Evolutionary conservation across 2,113 vertebrate species (phyloP).

Genomic region (Silurus asotus): DNA sequence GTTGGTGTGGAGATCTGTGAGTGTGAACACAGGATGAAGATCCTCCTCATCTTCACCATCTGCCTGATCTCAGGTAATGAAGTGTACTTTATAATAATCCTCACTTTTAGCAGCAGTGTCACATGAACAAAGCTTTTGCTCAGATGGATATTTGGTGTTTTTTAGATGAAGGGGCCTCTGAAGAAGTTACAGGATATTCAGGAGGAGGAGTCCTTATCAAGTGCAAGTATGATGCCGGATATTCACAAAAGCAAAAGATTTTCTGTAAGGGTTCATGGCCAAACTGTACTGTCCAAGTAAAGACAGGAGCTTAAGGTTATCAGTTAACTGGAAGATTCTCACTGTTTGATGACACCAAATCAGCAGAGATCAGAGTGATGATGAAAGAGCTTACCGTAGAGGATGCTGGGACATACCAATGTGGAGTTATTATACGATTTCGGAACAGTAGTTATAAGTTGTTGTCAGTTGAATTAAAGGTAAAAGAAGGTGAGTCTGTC

Average conservation of each 20-base stretch:
- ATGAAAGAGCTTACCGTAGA: background rate
- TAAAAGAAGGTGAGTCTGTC: background rate
- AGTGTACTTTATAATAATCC: background rate
- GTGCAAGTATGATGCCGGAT: background rate
- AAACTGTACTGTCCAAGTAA: background rate
- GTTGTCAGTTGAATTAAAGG: background rate
- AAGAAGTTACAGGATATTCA: background rate
- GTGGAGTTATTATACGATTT: background rate
- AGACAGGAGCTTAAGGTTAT: background rate
- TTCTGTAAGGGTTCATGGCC: background rate
- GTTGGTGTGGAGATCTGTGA: background rate
- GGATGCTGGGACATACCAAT: slow-evolving; percentile 2
- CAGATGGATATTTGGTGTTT: background rate
- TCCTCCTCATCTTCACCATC: slow-evolving; percentile 12
- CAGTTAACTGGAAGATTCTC: background rate
- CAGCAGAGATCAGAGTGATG: background rate
- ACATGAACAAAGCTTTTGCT: background rate
- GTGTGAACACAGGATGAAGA: background rate
- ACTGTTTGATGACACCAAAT: slow-evolving; percentile 13
- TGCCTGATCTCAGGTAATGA: slow-evolving; percentile 59
- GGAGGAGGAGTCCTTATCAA: background rate
- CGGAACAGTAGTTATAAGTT: no score
- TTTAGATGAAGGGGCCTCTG: background rate
- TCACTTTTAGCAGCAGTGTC: background rate
- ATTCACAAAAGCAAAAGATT: background rate